A percentile compares a stretch with the other conserved stretches of the same genome.
Conservation (phyloP, 2,113 vertebrate genomes). For the Felis catus region DNA sequence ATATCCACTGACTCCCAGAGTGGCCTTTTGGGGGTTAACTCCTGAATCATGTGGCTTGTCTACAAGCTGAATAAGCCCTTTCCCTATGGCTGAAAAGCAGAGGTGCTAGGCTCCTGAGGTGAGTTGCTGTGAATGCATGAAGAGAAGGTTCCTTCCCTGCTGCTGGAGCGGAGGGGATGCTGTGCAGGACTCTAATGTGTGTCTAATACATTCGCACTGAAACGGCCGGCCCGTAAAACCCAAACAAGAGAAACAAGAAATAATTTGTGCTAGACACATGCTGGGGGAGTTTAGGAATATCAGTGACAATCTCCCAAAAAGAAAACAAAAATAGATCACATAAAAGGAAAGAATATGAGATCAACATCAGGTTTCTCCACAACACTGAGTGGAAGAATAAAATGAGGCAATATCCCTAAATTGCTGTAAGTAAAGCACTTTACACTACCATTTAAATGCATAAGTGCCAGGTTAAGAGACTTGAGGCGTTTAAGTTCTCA, state of each 20-base stretch:
- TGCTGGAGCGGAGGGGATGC: background rate
- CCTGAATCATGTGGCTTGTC: background rate
- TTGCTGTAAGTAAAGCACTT: background rate
- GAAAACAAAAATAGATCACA: background rate
- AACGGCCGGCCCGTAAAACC: background rate
- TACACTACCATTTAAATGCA: background rate
- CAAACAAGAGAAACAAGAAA: background rate
- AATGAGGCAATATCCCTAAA: background rate
- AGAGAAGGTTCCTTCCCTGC: too few relatives aligned
- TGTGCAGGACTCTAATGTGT: too few relatives aligned
- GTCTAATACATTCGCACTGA: background rate
- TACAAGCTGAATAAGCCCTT: background rate
- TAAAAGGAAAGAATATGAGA: background rate
- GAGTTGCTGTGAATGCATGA: background rate
- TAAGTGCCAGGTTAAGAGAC: background rate
- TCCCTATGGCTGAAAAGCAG: background rate
- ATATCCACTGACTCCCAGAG: background rate
- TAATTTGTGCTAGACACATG: background rate
- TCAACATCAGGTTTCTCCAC: background rate
- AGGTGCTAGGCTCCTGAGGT: accelerated
- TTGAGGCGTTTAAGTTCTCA: background rate
- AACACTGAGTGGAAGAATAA: background rate
- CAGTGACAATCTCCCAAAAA: background rate
- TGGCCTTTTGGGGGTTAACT: background rate
- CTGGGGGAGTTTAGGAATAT: background rate